Evolutionary conservation across 2,797 vertebrate species (phyloP).

Genomic region (Paguma larvata): DNA sequence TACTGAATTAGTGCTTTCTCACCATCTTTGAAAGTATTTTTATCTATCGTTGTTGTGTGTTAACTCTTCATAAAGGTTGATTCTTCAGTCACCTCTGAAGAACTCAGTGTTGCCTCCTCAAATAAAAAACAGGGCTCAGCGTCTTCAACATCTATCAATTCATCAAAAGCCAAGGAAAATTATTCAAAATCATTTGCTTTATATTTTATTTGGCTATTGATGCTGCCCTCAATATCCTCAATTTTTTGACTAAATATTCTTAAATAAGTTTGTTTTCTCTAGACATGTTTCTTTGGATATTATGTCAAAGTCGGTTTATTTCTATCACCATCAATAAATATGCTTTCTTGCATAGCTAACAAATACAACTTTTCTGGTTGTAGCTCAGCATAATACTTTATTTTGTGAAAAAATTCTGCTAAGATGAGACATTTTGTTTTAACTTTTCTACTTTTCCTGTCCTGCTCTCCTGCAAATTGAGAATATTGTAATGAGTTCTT

Average conservation of each 20-base stretch:
- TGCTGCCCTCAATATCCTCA: neutral
- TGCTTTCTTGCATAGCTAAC: neutral
- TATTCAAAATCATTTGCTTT: slow-evolving; percentile 5
- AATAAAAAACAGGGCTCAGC: neutral
- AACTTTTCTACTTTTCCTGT: slow-evolving; percentile 7
- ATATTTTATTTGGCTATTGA: neutral
- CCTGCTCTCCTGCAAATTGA: neutral
- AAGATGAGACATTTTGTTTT: neutral
- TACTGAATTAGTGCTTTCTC: neutral
- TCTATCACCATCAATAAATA: neutral
- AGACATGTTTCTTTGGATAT: neutral
- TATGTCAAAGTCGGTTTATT: neutral
- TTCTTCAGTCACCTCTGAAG: neutral
- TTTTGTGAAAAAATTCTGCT: slow-evolving; percentile 33
- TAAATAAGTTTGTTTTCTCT: neutral
- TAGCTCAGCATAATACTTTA: neutral
- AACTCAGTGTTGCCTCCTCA: neutral
- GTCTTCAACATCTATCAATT: neutral
- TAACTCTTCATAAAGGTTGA: neutral
- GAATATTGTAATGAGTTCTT: neutral
- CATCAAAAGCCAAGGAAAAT: slow-evolving; percentile 29
- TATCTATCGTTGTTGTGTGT: neutral
- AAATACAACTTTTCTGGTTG: neutral
- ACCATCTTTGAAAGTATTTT: slow-evolving; percentile 9
- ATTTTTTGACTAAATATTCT: neutral